Evolutionary conservation across 2,888 invertebrate genomes (phyloP).

Genomic region (Epirrhoe tristata): DNA sequence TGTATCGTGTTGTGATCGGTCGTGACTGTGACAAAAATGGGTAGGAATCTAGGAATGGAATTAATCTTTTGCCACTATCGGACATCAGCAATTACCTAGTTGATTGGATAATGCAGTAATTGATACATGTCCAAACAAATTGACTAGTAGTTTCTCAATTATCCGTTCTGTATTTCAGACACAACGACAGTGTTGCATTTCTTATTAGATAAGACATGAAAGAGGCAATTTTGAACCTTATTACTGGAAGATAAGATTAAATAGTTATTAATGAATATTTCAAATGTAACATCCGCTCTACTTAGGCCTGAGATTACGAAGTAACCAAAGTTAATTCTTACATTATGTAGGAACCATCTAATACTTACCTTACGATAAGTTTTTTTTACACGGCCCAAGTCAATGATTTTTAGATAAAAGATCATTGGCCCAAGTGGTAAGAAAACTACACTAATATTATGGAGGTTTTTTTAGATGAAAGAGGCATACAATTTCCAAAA

Average conservation of each 20-base stretch:
- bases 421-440: too few relatives aligned
- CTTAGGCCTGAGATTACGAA: slow-evolving; percentile 31
- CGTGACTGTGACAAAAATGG: too few relatives aligned
- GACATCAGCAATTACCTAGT: slow-evolving; percentile 33
- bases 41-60: too few relatives aligned
- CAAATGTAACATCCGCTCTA: slow-evolving; percentile 58
- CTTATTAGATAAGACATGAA: slow-evolving; percentile 21
- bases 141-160: slow-evolving; percentile 35
- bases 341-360: neutral
- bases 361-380: too few relatives aligned
- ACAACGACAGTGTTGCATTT: slow-evolving; percentile 26
- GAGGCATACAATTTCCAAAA: too few relatives aligned
- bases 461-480: too few relatives aligned
- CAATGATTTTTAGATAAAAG: too few relatives aligned
- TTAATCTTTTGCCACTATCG: slow-evolving; percentile 16
- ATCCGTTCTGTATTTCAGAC: slow-evolving; percentile 19
- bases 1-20: too few relatives aligned
- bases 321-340: neutral
- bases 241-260: slow-evolving; percentile 10
- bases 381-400: too few relatives aligned
- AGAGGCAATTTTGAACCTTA: slow-evolving; percentile 17
- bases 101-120: slow-evolving; percentile 34
- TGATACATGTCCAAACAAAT: slow-evolving; percentile 38
- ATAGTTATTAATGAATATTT: slow-evolving; percentile 9
- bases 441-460: too few relatives aligned